These are phyloP conservation scores for Xanthorhoe designata DNA, from an alignment of 2,888 invertebrate genomes.

Conservation along the genomic window DNA sequence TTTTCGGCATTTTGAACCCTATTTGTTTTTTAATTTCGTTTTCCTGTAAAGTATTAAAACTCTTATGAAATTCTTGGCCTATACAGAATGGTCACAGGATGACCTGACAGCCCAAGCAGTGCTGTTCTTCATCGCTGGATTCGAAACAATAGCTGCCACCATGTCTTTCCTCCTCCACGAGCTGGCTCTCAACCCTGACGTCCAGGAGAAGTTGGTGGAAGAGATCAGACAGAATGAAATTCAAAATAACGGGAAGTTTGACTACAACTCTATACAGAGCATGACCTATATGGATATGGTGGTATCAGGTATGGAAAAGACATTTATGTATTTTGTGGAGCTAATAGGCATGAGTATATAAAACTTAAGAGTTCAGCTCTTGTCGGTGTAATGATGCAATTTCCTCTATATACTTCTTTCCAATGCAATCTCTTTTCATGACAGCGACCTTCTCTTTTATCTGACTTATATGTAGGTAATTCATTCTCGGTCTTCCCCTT, in stretches of 20 bases:
- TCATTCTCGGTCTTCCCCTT: too few relatives aligned
- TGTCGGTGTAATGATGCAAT: too few relatives aligned
- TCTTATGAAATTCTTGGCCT: background rate
- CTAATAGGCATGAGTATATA: too few relatives aligned
- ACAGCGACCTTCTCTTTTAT: too few relatives aligned
- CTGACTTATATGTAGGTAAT: too few relatives aligned
- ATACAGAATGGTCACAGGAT: conserved; percentile 65
- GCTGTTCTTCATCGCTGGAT: conserved; percentile 85
- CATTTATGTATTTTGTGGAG: background rate
- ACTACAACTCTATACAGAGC: conserved; percentile 80
- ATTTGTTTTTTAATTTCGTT: too few relatives aligned
- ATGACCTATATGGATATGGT: conserved; percentile 88
- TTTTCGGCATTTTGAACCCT: too few relatives aligned
- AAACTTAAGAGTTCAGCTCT: too few relatives aligned
- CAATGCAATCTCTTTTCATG: too few relatives aligned
- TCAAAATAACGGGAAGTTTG: conserved; percentile 71
- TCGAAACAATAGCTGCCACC: conserved; percentile 76
- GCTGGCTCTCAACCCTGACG: conserved; percentile 84
- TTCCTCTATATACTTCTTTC: too few relatives aligned
- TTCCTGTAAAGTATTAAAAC: background rate
- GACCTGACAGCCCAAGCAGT: conserved; percentile 80
- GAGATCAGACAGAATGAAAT: conserved; percentile 82
- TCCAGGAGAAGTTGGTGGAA: conserved; percentile 81
- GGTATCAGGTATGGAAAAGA: conserved; percentile 71
- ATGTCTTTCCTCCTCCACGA: conserved; percentile 85